A percentile compares a stretch with the other conserved stretches of the same genome.
phyloP scores from a whole-genome alignment of 1,140 invertebrate species.

The Drosophila sp. region DNA sequence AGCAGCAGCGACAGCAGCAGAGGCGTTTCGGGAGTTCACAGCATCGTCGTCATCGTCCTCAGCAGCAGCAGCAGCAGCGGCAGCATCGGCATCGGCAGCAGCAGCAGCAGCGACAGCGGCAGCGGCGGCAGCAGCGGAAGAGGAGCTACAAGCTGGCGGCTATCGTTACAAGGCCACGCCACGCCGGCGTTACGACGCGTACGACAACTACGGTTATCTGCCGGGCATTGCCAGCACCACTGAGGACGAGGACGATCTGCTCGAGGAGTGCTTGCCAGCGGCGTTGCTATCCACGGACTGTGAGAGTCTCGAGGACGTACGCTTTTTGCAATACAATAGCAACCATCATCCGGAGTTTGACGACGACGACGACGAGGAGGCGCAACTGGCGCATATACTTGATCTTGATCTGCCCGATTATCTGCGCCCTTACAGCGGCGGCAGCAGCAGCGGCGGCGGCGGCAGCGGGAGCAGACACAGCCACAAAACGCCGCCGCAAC shows the following conservation, averaged over 20 bases:
- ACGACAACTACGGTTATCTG: slow-evolving; percentile 78
- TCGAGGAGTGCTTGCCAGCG: slow-evolving; percentile 66
- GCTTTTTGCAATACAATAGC: slow-evolving; percentile 60
- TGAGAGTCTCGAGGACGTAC: slow-evolving; percentile 71
- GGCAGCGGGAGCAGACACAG: slow-evolving; percentile 72
- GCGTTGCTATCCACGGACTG: slow-evolving; percentile 71
- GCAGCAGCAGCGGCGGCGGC: slow-evolving; percentile 64
- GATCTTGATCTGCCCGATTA: slow-evolving; percentile 71
- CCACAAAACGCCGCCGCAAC: slow-evolving; percentile 83
- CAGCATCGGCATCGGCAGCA: slow-evolving; percentile 47
- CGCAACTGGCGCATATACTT: slow-evolving; percentile 67
- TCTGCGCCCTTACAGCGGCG: slow-evolving; percentile 69
- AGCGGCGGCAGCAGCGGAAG: slow-evolving; percentile 51
- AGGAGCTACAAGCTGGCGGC: slow-evolving; percentile 75
- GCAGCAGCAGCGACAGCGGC: slow-evolving; percentile 53
- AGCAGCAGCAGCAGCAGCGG: slow-evolving; percentile 56
- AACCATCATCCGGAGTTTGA: slow-evolving; percentile 57
- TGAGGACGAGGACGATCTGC: slow-evolving; percentile 74
- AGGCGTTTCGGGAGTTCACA: slow-evolving; percentile 54
- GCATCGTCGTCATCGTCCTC: slow-evolving; percentile 31
- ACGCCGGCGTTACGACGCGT: slow-evolving; percentile 74
- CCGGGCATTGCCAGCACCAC: slow-evolving; percentile 74
- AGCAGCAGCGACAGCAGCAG: slow-evolving; percentile 31
- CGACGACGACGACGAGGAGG: slow-evolving; percentile 70
- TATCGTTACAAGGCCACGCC: slow-evolving; percentile 77